Base-by-base conservation (phyloP, 2,797 vertebrate species). In the Alexandromys oeconomus region DNA sequence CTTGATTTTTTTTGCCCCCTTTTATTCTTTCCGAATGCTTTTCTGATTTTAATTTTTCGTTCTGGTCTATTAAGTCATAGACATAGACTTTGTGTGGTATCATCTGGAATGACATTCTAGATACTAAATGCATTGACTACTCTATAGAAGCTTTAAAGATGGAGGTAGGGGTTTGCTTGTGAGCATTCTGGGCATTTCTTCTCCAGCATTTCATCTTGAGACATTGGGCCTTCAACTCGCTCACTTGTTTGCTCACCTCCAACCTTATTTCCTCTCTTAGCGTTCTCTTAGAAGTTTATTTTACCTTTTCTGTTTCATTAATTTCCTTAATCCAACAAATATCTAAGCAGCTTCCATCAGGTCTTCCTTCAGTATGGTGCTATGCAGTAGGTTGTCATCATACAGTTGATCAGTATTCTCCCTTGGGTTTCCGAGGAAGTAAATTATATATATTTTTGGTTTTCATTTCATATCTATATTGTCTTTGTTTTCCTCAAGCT, bases 401-500 rank as follows among this genome's bases (percentile, higher is more conserved):
- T 13, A 37, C 40, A 37, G 67, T 37, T 15, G 23, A 31, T 87
- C 27, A 80, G 21, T n/a, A 34, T 84, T 40, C 61, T 89, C 67
- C 51, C 27, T 43, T 63, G 51, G 73, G 0, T 92, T 40, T 87
- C 43, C n/a, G 1, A 78, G 19, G 61, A 84, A 27, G 2, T 77
- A 65, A 88, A 90, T 78, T 48, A 67, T 9, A 27, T 19, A 27
- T 48, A 27, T 48, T 29, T 57, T 57, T 34, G 0, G 2, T n/a
- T 79, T 95, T 79, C 6, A 43, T 91, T n/a, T 57, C 67, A 46
- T 74, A 87, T 78, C 8, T 93, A 25, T 77, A 51, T 87, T 74
- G 13, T 69, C 31, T 81, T 89, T 82, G 12, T 84, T 89, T 93
- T 46, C 51, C 12, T 12, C 79, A 67, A 80, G 17, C 31, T 57